Evolutionary conservation across 2,113 vertebrate species (phyloP).

Genomic region (Silurus meridionalis): DNA sequence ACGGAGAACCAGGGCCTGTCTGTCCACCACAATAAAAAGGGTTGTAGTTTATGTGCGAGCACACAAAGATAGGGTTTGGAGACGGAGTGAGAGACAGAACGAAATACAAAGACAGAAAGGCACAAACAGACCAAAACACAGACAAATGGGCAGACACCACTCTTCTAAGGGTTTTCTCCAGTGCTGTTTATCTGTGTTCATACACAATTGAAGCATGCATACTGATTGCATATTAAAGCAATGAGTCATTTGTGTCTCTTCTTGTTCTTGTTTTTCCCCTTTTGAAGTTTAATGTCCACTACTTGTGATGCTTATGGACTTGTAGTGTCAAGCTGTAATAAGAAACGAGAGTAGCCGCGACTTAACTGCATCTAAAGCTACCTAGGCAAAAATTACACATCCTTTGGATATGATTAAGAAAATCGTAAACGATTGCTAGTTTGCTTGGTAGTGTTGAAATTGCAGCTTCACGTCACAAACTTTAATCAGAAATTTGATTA

Average conservation of each 20-base stretch:
- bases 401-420: background rate
- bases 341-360: background rate
- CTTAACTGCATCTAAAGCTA: background rate
- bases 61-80: background rate
- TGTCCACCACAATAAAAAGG: constrained; percentile 18
- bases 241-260: background rate
- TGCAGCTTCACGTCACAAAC: background rate
- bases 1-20: background rate
- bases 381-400: background rate
- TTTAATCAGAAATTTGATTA: background rate
- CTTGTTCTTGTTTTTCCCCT: background rate
- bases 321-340: background rate
- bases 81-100: constrained; percentile 23
- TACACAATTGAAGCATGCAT: background rate
- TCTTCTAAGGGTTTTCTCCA: background rate
- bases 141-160: background rate
- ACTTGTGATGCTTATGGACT: background rate
- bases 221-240: constrained; percentile 18
- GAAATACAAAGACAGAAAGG: constrained; percentile 22
- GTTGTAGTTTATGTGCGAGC: background rate
- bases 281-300: background rate
- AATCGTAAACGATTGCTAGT: background rate
- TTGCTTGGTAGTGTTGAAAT: background rate
- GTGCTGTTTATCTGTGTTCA: background rate
- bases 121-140: constrained; percentile 18